Conservation (phyloP, 2,797 vertebrate genomes). For the Acestrorhynchus altus region DNA sequence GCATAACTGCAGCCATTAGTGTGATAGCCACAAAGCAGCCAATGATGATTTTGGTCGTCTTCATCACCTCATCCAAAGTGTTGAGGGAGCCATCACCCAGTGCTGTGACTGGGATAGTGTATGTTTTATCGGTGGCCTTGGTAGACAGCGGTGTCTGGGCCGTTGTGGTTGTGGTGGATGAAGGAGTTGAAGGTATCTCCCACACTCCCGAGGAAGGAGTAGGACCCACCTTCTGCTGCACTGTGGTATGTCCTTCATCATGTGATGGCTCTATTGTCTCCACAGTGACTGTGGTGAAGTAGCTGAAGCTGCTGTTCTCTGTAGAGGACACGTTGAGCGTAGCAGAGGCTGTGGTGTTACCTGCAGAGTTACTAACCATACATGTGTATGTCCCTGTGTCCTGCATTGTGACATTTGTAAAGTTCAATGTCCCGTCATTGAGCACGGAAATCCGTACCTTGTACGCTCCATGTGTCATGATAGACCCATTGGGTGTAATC, state of each 20-base stretch:
- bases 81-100: slow-evolving; percentile 85
- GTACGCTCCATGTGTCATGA: slow-evolving; percentile 98
- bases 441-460: slow-evolving; percentile 97
- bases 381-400: slow-evolving; percentile 98
- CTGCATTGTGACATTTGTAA: slow-evolving; percentile 97
- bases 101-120: slow-evolving; percentile 92
- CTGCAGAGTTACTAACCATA: slow-evolving; percentile 99
- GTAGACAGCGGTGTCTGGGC: slow-evolving; percentile 88
- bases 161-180: slow-evolving; percentile 89
- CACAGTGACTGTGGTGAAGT: slow-evolving; percentile 98
- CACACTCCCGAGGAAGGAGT: slow-evolving; percentile 87
- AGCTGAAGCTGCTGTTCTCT: slow-evolving; percentile 92
- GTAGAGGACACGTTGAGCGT: slow-evolving; percentile 95
- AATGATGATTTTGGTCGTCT: slow-evolving; percentile 99
- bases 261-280: slow-evolving; percentile 96
- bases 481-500: slow-evolving; percentile 99
- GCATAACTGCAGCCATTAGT: slow-evolving; percentile 99
- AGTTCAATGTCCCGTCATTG: slow-evolving; percentile 97
- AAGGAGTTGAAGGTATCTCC: slow-evolving; percentile 80
- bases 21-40: slow-evolving; percentile 99
- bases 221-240: slow-evolving; percentile 88
- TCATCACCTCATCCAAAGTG: slow-evolving; percentile 99
- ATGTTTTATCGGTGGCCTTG: slow-evolving; percentile 91
- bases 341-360: slow-evolving; percentile 97
- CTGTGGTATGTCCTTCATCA: slow-evolving; percentile 90